Base-by-base conservation (phyloP, 2,888 invertebrate species). In the Philonicus albiceps region DNA sequence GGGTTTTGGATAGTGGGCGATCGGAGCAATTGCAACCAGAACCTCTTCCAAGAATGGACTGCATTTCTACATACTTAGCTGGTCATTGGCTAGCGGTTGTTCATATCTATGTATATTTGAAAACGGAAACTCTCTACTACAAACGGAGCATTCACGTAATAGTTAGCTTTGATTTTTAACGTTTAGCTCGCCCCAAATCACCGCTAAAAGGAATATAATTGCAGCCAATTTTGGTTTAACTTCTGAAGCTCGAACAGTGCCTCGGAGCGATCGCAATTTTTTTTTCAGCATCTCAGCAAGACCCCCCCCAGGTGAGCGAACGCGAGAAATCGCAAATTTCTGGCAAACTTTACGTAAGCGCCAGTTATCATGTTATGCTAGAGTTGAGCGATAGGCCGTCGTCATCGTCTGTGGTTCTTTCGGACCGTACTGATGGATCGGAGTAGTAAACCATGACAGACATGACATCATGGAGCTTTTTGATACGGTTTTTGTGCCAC, bases 381-480 rank as follows among this genome's bases (percentile, higher is more conserved):
- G 64, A 19, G 19, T 27, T 11, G 27, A 27, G 22, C 64, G 22
- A 19, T 22, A 27, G 64, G 22, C 64, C 64, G 37, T 37, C 64
- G 53, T 19, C 53, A 49, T n/a, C 22, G 55, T 55, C 64, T 27
- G 64, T 8, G 19, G 64, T 27, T 64, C 76, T 76, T 13, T n/a
- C 7, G 22, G 13, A 40, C 76, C 40, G 34, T 76, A 11, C 76
- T 22, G 19, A 40, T 76, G 76, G 76, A 76, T 76, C 22, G 27
- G 76, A 37, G 76, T 40, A 76, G 76, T 64, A 64, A 64, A 64
- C 64, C 76, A 76, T 76, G 37, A n/a, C 76, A 76, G 34, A 37
- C 19, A 76, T 76, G 76, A 76, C 76, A 76, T 76, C 76, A 76
- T 76, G 27, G 64, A 64, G 64, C 64, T 64, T 64, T 64, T 64